Evolutionary conservation across 2,888 invertebrate genomes (phyloP), one percentile per base, ranked within the genome.

Genomic region (Arrhopalites spinosus): DNA sequence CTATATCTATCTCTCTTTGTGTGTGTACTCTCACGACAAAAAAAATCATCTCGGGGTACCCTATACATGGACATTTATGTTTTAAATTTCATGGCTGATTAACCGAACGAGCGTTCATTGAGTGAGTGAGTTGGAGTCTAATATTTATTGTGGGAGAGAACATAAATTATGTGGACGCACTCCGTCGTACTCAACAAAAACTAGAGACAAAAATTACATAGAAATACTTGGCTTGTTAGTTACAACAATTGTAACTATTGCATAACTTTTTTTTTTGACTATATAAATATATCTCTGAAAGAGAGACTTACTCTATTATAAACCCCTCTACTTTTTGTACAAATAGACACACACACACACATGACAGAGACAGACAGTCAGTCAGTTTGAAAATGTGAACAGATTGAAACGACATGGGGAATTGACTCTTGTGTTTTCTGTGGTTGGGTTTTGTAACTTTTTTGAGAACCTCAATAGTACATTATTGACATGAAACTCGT

Each of bases 61-160:
- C 69, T 15, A n/a, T 69, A 53, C 30, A 53, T 69, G 69, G 69
- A 69, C 29, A 29, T 56, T 27, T 27, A 53, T 63, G 63, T 20
- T 53, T 50, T 50, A 43, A 71, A 71, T 71, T 71, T 71, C 59
- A 71, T 71, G 71, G 71, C 30, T 59, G 71, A 71, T 71, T 71
- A 71, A 43, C 71, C 27, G 71, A 71, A 71, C 59, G 59, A 71
- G n/a, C 36, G 43, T 59, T 71, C 71, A 71, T 71, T 71, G 71
- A 71, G 71, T 69, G 20, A 59, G 63, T 15, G 29, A 63, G 29
- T 29, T 25, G 5, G 29, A 27, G 25, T 17, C 29, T 36, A 36
- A 36, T 61, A 61, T 61, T 25, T 56, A 56, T 70, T 59, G 56
- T 70, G 70, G n/a, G 29, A 56, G 70, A n/a, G 53, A 56, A 50